Evolutionary conservation across 2,888 invertebrate species (phyloP).

Genomic region (Drosophila cyrtoloma): DNA sequence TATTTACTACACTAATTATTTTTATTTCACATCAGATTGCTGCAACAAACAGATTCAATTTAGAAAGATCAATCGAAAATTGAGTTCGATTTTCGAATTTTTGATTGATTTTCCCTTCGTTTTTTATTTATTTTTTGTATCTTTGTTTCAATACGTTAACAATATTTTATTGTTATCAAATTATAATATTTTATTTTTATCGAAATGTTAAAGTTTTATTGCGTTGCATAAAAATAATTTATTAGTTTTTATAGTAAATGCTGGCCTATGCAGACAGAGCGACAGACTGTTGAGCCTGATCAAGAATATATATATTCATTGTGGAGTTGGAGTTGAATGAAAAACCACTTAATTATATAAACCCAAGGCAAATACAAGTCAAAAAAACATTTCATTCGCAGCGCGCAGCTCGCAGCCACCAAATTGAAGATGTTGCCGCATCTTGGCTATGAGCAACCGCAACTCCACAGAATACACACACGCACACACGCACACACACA

Average conservation of each 20-base stretch:
- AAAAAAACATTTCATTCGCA: background rate
- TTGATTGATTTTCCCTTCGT: background rate
- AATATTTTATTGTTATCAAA: background rate
- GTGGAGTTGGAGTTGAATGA: background rate
- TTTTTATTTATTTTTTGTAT: background rate
- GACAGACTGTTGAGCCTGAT: background rate
- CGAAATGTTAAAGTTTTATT: background rate
- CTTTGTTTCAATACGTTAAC: background rate
- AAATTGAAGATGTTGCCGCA: constrained; percentile 13
- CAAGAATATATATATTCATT: background rate
- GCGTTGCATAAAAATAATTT: background rate
- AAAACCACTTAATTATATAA: background rate
- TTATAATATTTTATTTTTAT: background rate
- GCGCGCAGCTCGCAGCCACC: background rate
- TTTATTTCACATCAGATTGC: background rate
- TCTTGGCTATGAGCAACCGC: constrained; percentile 11
- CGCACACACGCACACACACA: background rate
- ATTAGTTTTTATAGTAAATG: background rate
- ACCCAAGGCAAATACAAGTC: background rate
- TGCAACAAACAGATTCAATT: background rate
- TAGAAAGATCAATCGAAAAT: background rate
- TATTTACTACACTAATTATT: background rate
- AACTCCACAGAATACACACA: constrained; percentile 9
- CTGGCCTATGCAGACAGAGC: background rate
- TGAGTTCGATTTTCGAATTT: background rate